Evolutionary conservation across 2,888 invertebrate genomes (phyloP), one percentile per base, ranked within the genome.

Genomic region (Pterostichus niger): DNA sequence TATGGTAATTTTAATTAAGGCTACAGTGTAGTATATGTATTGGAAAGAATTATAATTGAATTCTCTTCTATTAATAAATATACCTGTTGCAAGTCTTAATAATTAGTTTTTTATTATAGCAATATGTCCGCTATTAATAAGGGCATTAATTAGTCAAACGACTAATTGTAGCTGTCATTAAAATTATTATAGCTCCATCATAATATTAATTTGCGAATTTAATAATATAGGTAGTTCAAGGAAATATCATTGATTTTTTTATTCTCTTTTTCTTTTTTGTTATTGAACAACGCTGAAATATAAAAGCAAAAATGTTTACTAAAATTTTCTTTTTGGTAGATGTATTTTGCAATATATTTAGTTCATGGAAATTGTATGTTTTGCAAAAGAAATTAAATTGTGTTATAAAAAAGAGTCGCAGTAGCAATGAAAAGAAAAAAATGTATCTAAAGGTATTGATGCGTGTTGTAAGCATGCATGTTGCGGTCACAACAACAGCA

Each of bases 141-240:
- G 80, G 17, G 35, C 56, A 73, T 81, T 73, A 81, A 73, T 81
- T 73, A 81, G 17, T 44, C 81, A 81, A 73, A 73, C 31, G 59
- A 44, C 40, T 81, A 81, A 81, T 81, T 81, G 73, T 40, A 59
- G 11, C 73, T 81, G 81, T 81, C 81, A 81, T 81, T 81, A 81
- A 71, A 81, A 81, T 81, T 81, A 81, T 73, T 80, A 80, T 40
- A 80, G 49, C 68, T 44, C 68, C 15, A 71, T 71, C 17, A 40
- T 44, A 31, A 15, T 44, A 49, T 68, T 68, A 68, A 52, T 80
- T 54, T 80, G 52, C 75, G 6, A 75, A 75, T 73, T 4, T 78
- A 80, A 68, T 49, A 49, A 64, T 54, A 52, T 2, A 61, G 9
- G 15, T 79, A 46, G 17, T 64, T 79, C 78, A 79, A 79, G 78